These are phyloP conservation scores for Chaitophorus viminalis DNA, from an alignment of 2,888 invertebrate species.

Conservation along the genomic window DNA sequence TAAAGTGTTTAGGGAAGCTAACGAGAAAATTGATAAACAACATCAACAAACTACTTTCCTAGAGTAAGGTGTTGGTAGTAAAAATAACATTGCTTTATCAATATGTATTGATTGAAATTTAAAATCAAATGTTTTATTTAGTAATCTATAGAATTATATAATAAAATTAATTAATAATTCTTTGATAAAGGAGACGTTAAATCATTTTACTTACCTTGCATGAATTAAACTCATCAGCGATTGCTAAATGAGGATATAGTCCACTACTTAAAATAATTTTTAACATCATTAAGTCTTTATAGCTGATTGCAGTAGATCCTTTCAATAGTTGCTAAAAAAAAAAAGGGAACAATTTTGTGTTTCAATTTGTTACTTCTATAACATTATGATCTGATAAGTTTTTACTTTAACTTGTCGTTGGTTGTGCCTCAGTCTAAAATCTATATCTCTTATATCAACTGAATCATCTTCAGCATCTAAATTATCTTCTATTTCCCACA, in stretches of 20 bases:
- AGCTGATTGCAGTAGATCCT: conserved; percentile 74
- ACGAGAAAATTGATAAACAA: too few species aligned
- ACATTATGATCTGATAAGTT: background rate
- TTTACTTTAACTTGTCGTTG: conserved; percentile 75
- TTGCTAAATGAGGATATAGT: conserved; percentile 93
- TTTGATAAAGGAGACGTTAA: background rate
- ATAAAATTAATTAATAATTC: background rate
- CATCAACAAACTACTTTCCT: too few species aligned
- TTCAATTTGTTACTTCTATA: background rate
- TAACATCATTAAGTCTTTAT: conserved; percentile 76
- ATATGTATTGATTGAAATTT: too few species aligned
- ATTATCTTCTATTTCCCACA: conserved; percentile 73
- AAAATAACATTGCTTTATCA: too few species aligned
- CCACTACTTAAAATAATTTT: conserved; percentile 90
- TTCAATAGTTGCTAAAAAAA: conserved; percentile 71
- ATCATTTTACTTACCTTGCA: conserved; percentile 74
- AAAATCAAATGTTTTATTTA: too few species aligned
- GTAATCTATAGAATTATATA: background rate
- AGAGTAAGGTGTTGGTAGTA: too few species aligned
- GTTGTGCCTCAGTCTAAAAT: conserved; percentile 85
- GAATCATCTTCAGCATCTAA: conserved; percentile 70
- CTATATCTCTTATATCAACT: conserved; percentile 85
- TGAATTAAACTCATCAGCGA: conserved; percentile 94
- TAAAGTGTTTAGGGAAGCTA: too few species aligned
- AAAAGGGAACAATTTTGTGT: conserved; percentile 24